These are phyloP conservation scores for Clistopyga incitator DNA, from an alignment of 2,888 invertebrate genomes.

Conservation along the genomic window DNA sequence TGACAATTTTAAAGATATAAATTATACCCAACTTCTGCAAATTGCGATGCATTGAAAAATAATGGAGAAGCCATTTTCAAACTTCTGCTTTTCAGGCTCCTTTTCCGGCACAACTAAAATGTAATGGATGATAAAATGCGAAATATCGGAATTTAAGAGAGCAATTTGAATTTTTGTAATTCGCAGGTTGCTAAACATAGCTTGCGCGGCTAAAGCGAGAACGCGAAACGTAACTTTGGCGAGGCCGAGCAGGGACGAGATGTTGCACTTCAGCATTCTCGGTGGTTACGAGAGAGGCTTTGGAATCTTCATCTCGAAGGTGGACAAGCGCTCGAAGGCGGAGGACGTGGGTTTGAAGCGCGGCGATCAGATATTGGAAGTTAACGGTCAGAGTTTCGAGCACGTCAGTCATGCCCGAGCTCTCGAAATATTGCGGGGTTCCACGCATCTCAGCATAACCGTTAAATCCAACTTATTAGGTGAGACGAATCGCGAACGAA, in stretches of 20 bases:
- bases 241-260: slow-evolving; percentile 96
- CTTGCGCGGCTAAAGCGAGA: slow-evolving; percentile 98
- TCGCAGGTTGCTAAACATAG: slow-evolving; percentile 93
- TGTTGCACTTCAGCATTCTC: slow-evolving; percentile 95
- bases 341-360: slow-evolving; percentile 98
- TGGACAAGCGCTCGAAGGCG: slow-evolving; percentile 96
- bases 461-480: slow-evolving; percentile 98
- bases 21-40: no score
- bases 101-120: no score
- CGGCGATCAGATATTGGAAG: slow-evolving; percentile 99
- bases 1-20: no score
- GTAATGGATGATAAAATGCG: no score
- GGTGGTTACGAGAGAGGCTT: slow-evolving; percentile 97
- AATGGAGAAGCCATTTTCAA: background rate
- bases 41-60: no score
- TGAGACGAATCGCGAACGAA: slow-evolving; percentile 67
- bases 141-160: no score
- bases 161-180: slow-evolving; percentile 75
- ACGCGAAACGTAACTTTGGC: slow-evolving; percentile 96
- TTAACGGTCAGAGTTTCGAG: slow-evolving; percentile 98
- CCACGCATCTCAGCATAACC: slow-evolving; percentile 97
- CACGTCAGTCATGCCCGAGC: slow-evolving; percentile 96
- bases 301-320: slow-evolving; percentile 97
- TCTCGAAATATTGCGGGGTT: slow-evolving; percentile 95
- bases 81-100: background rate